Evolutionary conservation across 2,797 vertebrate species (phyloP), one percentile per base, ranked within the genome.

Genomic region (Chaenodraco wilsoni): DNA sequence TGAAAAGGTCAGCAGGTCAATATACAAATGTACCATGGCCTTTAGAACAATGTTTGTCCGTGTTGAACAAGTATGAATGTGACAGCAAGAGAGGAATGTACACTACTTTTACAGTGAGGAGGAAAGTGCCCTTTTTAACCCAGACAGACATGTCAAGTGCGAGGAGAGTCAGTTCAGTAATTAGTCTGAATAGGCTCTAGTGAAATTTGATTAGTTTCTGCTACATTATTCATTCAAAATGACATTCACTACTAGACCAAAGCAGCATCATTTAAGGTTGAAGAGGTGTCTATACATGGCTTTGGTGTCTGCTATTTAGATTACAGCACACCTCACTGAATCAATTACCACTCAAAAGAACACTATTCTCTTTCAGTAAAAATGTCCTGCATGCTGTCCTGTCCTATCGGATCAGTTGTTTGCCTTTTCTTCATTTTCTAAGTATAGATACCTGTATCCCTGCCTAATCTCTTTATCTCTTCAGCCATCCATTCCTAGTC

Each of bases 31-130:
- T 44, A 48, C 65, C 64, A 15, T 40, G 13, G 68, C 68, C 74
- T 88, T 81, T 78, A 74, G 80, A 89, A 92, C 90, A 85, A 88
- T 80, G 74, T 61, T 41, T 66, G 68, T 84, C 68, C 40, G 27
- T 80, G 60, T 41, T 65, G 21, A 81, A 67, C 49, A 70, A 72
- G 63, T 68, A 81, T 16, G 37, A 70, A 50, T 58, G 23, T 48
- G 60, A 82, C 41, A 49, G 43, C 44, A 75, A 69, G 31, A 60
- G 33, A 37, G 33, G 33, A 78, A 75, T 84, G 16, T 21, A 21
- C 21, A 46, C 55, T 50, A 72, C 48, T 80, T 69, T 75, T 69
- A 74, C 56, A 75, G 3, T 41, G 5, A 4, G 70, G 55, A 65
- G 59, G 19, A 69, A 71, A 84, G 68, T 67, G 56, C 58, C 40